Evolutionary conservation across 2,888 invertebrate genomes (phyloP).

Genomic region (Drosophila pseudotakahashii): DNA sequence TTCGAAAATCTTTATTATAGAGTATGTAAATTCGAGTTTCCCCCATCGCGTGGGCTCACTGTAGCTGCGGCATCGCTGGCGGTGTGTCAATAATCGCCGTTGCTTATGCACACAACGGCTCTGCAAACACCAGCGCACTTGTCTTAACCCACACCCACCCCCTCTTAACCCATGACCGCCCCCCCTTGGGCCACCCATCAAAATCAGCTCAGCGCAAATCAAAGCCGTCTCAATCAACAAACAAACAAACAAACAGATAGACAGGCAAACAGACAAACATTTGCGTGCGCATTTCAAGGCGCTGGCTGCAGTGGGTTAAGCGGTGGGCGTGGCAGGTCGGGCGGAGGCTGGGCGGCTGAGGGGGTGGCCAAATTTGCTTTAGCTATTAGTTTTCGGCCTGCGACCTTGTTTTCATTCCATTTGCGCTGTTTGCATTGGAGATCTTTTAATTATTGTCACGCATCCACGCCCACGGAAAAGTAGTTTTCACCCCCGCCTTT

Average conservation of each 20-base stretch:
- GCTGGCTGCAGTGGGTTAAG: conserved; percentile 30
- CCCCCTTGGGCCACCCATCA: conserved; percentile 29
- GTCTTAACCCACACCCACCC: conserved; percentile 42
- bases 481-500: conserved; percentile 11
- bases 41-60: conserved; percentile 3
- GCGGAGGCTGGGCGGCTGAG: background rate
- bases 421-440: conserved; percentile 75
- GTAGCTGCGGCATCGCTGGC: conserved; percentile 48
- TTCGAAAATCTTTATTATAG: no score
- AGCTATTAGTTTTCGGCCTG: conserved; percentile 61
- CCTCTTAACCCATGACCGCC: background rate
- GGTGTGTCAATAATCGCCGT: conserved; percentile 75
- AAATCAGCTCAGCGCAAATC: conserved; percentile 65
- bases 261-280: conserved; percentile 38
- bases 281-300: conserved; percentile 68
- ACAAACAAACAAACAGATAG: conserved; percentile 54
- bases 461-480: conserved; percentile 20
- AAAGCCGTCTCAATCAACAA: conserved; percentile 76
- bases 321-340: conserved; percentile 3
- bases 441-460: conserved; percentile 79
- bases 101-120: conserved; percentile 75
- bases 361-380: conserved; percentile 40
- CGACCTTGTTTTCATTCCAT: conserved; percentile 78
- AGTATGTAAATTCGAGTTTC: no score
- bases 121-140: conserved; percentile 71